Conservation (phyloP, 2,797 vertebrate species). For the Rhabdomys pumilio region DNA sequence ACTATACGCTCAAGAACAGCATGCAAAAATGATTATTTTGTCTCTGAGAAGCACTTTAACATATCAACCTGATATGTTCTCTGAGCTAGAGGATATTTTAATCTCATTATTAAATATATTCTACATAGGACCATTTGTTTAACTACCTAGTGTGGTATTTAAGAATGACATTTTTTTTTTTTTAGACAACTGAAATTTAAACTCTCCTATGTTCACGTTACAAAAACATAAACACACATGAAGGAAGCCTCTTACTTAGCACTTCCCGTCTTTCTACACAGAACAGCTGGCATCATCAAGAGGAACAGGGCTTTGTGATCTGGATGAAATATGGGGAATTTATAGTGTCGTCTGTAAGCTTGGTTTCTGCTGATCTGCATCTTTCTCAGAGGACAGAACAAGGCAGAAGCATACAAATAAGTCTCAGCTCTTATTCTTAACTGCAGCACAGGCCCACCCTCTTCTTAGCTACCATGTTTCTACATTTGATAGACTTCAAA, state of each 20-base stretch:
- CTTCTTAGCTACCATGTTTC: background rate
- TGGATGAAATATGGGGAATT: background rate
- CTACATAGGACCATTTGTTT: background rate
- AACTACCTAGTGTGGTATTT: background rate
- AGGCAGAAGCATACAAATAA: slow-evolving; percentile 4
- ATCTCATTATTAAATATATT: slow-evolving; percentile 45
- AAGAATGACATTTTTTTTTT: slow-evolving; percentile 13
- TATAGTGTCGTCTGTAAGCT: background rate
- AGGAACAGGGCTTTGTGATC: background rate
- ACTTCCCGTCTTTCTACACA: background rate
- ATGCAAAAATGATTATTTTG: background rate
- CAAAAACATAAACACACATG: background rate
- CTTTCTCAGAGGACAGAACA: slow-evolving; percentile 26
- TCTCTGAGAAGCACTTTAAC: background rate
- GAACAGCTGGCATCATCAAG: background rate
- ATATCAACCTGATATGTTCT: background rate
- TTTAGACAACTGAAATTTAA: slow-evolving; percentile 57
- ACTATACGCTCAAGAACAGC: background rate
- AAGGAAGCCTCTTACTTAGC: background rate
- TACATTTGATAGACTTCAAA: background rate
- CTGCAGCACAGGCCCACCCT: background rate
- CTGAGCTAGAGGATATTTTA: slow-evolving; percentile 27
- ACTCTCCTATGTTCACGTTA: background rate
- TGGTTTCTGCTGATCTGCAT: slow-evolving; percentile 47
- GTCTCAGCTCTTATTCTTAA: background rate